Evolutionary conservation across 2,113 vertebrate genomes (phyloP), one percentile per base, ranked within the genome.

Genomic region (Rhegmatorhina hoffmannsi): DNA sequence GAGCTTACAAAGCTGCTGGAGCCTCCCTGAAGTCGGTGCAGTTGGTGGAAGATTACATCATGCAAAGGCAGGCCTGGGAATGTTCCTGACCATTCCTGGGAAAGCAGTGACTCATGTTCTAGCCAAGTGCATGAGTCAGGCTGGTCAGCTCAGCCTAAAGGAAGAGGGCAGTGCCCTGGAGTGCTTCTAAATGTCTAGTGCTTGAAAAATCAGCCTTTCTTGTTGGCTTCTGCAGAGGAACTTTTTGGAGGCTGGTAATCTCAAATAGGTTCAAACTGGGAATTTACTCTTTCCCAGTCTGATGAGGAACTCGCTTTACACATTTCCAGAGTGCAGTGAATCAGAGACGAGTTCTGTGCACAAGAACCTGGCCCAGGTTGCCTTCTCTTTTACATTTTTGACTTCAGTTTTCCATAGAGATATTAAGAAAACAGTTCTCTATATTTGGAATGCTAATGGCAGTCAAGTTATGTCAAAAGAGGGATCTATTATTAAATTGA

Each of bases 391-490:
- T 62, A 83, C 52, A 50, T 85, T 89, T 89, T 94, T 72, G n/a
- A 10, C 85, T 94, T 95, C 34, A 46, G 8, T 50, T 92, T 93
- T 94, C 69, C 77, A 16, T 64, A 81, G 84, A 73, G 92, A 43
- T 76, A 84, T 58, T 94, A 94, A 70, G 82, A 73, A 88, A 94
- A 50, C 49, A 34, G 58, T 94, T 95, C 64, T 44, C 91, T 96
- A 68, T 93, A 86, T 97, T 96, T 94, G 82, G 93, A 96, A 94
- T 74, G 88, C 87, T 97, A 96, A 97, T 96, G 72, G 86, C 84
- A 96, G 94, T 96, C 94, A 92, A 95, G 82, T 89, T 95, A 91
- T 73, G 90, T 97, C 94, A 93, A 97, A 78, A 94, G 53, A 90
- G 8, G 52, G 56, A 81, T 95, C 92, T 94, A 53, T 91, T 94